Conservation (phyloP, 2,797 vertebrate genomes). For the Naso thynnoides region DNA sequence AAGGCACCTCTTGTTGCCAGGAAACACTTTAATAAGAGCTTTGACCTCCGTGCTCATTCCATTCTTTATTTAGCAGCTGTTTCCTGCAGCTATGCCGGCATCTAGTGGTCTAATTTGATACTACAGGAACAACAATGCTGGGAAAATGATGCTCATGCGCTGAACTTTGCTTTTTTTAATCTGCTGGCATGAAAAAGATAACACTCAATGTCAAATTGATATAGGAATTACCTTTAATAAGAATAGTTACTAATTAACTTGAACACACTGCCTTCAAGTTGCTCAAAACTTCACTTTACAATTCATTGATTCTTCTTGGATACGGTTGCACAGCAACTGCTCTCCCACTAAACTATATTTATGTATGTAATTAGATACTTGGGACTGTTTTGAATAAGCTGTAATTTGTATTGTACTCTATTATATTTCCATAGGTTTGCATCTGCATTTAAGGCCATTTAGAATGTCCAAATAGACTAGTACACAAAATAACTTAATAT, state of each 20-base stretch:
- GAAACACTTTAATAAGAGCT: constrained; percentile 47
- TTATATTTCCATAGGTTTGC: neutral
- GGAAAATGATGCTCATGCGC: neutral
- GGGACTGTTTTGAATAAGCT: neutral
- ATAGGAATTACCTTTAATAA: neutral
- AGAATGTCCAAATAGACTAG: neutral
- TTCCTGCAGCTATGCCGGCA: constrained; percentile 65
- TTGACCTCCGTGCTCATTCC: constrained; percentile 2
- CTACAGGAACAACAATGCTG: neutral
- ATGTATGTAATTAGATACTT: neutral
- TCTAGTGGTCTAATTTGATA: constrained; percentile 48
- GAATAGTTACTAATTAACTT: neutral
- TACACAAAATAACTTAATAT: too few species aligned
- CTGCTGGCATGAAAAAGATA: neutral
- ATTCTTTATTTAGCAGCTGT: neutral
- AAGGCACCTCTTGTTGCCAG: constrained; percentile 54
- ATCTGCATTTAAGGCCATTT: neutral
- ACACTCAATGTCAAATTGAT: neutral
- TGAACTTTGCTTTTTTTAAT: neutral
- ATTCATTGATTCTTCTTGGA: neutral
- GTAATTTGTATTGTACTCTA: neutral
- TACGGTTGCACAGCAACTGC: neutral
- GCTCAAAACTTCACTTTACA: neutral
- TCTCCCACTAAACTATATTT: neutral
- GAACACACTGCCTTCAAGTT: neutral